A percentile compares a stretch with the other conserved stretches of the same genome.
Conservation (phyloP, 2,888 invertebrate species). For the Bedellia somnulentella region DNA sequence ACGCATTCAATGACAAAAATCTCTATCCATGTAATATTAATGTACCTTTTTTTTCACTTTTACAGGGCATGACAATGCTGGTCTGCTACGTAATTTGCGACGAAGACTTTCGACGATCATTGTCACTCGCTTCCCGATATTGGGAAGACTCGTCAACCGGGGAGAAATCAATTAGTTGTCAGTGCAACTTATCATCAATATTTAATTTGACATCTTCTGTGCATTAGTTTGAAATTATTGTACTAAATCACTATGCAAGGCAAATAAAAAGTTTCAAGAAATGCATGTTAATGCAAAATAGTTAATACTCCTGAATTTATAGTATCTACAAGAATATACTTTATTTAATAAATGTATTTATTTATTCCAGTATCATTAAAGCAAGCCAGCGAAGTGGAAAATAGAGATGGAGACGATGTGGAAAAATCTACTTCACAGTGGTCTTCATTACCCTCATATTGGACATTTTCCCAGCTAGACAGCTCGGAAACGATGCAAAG, state of each 20-base stretch:
- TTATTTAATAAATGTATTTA: neutral
- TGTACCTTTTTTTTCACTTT: slow-evolving; percentile 6
- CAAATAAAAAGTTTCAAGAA: too few relatives aligned
- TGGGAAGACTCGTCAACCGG: slow-evolving; percentile 57
- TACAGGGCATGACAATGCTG: slow-evolving; percentile 61
- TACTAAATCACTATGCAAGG: too few relatives aligned
- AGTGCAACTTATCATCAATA: slow-evolving; percentile 20
- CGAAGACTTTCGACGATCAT: slow-evolving; percentile 45
- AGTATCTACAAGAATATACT: neutral
- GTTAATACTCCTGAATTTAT: slow-evolving; percentile 1
- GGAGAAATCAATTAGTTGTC: slow-evolving; percentile 64
- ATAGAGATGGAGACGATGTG: slow-evolving; percentile 52
- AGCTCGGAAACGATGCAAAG: slow-evolving; percentile 33
- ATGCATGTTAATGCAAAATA: neutral
- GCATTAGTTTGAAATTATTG: neutral
- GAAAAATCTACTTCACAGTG: slow-evolving; percentile 34
- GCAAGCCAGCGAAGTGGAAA: slow-evolving; percentile 66
- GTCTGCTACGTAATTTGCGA: slow-evolving; percentile 63
- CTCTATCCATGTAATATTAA: too few relatives aligned
- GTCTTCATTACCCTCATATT: slow-evolving; percentile 35
- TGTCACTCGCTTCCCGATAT: slow-evolving; percentile 32
- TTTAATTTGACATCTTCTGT: neutral
- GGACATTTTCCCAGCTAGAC: slow-evolving; percentile 33
- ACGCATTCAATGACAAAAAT: neutral
- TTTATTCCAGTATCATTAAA: slow-evolving; percentile 54